A percentile compares a stretch with the other conserved stretches of the same genome.
Conservation (phyloP, 1,140 invertebrate genomes). For the Anastatus disparis region DNA sequence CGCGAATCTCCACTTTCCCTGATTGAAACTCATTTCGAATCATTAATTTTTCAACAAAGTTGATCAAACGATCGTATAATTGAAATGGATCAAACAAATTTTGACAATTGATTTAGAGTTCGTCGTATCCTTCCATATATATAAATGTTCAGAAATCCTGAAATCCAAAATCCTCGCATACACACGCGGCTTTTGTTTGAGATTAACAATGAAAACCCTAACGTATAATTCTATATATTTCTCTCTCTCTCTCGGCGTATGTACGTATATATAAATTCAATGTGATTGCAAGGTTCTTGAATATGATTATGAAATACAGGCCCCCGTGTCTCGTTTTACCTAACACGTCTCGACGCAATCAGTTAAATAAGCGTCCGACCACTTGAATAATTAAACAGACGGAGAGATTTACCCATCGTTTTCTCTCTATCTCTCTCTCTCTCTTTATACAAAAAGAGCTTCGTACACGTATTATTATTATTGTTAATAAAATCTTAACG, state of each 20-base stretch:
- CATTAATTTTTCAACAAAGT: constrained; percentile 1
- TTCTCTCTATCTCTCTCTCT: too few species aligned
- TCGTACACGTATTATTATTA: not conserved
- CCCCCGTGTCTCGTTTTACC: too few species aligned
- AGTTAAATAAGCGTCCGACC: not conserved
- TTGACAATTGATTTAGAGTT: constrained; percentile 1
- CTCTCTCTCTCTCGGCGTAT: not conserved
- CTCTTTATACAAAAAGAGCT: too few species aligned
- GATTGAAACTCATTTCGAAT: too few species aligned
- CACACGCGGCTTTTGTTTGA: too few species aligned
- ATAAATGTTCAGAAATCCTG: not conserved
- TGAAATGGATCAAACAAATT: constrained; percentile 6
- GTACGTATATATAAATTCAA: not conserved
- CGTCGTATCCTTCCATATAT: not conserved
- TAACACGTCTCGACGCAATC: too few species aligned
- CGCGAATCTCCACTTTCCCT: too few species aligned
- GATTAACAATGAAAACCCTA: not conserved
- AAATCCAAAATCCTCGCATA: too few species aligned
- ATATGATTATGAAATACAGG: not conserved
- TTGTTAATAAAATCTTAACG: not conserved
- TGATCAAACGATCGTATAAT: constrained; percentile 10
- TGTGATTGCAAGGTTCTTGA: not conserved
- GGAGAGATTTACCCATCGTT: not conserved
- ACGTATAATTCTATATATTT: too few species aligned
- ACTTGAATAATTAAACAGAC: not conserved